Percentiles rank a stretch among this genome's conserved stretches.
These are phyloP conservation scores for Sebastes aleutianus DNA, from an alignment of 2,797 vertebrate species.

Conservation along the genomic window DNA sequence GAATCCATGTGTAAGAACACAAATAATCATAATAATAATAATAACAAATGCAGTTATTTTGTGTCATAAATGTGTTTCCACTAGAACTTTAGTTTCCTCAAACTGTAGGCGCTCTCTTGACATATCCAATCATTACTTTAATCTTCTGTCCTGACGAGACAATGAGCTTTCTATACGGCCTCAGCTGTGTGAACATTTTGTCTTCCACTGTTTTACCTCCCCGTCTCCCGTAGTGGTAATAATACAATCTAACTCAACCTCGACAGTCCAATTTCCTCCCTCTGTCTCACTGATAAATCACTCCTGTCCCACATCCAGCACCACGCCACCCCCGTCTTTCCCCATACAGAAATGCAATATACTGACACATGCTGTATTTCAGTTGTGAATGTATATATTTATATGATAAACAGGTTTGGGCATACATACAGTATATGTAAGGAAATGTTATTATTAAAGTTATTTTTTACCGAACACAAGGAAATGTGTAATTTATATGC, in stretches of 20 bases:
- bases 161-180: constrained; percentile 20
- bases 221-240: constrained; percentile 34
- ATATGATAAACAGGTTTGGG: not conserved
- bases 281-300: constrained; percentile 52
- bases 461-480: not conserved
- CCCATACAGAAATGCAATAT: constrained; percentile 51
- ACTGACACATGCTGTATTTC: constrained; percentile 18
- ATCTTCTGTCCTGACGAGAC: constrained; percentile 15
- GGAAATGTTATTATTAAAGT: not conserved
- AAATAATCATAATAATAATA: constrained; percentile 2
- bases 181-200: constrained; percentile 28
- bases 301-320: constrained; percentile 26
- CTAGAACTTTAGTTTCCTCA: constrained; percentile 12
- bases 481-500: not conserved
- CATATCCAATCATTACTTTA: constrained; percentile 15
- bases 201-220: constrained; percentile 24
- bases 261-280: constrained; percentile 48
- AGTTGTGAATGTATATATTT: not conserved
- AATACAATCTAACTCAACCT: constrained; percentile 53
- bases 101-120: constrained; percentile 7
- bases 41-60: not conserved
- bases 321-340: not conserved
- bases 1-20: constrained; percentile 33
- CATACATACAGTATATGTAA: not conserved
- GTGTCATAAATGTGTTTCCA: not conserved